Conservation (phyloP, 2,797 vertebrate genomes). For the Tenualosa ilisha region DNA sequence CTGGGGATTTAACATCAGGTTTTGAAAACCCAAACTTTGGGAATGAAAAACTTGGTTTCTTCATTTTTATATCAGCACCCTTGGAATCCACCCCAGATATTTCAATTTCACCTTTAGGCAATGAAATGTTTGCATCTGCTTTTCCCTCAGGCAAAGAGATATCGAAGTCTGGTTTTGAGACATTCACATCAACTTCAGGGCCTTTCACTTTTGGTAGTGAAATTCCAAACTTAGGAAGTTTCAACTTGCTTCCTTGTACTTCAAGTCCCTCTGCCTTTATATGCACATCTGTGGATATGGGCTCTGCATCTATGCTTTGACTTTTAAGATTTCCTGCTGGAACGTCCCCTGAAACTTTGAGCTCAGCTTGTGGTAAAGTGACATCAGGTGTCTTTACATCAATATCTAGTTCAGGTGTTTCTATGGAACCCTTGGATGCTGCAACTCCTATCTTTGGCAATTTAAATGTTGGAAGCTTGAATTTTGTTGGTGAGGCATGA, state of each 20-base stretch:
- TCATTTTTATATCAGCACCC: slow-evolving; percentile 38
- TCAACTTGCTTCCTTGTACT: slow-evolving; percentile 53
- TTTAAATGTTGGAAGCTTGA: slow-evolving; percentile 10
- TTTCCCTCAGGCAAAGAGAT: slow-evolving; percentile 35
- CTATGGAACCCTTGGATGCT: slow-evolving; percentile 3
- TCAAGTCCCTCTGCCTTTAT: slow-evolving; percentile 35
- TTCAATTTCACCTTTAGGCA: neutral
- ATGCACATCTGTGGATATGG: neutral
- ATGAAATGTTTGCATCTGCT: slow-evolving; percentile 15
- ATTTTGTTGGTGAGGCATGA: neutral
- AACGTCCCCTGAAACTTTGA: neutral
- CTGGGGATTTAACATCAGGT: slow-evolving; percentile 47
- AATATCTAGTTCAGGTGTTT: neutral
- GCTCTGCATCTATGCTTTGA: slow-evolving; percentile 34
- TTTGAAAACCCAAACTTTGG: slow-evolving; percentile 62
- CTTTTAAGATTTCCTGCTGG: slow-evolving; percentile 24
- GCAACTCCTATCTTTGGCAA: slow-evolving; percentile 18
- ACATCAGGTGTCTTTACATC: slow-evolving; percentile 35
- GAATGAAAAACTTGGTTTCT: slow-evolving; percentile 58
- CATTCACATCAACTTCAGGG: neutral
- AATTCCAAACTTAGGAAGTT: slow-evolving; percentile 56
- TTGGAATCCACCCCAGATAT: slow-evolving; percentile 40
- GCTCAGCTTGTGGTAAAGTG: neutral
- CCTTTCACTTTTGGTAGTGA: slow-evolving; percentile 29
- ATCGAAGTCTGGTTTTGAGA: slow-evolving; percentile 41